A percentile compares a stretch with the other conserved stretches of the same genome.
phyloP scores from a whole-genome alignment of 2,888 invertebrate species.

The Drosophila borealis region DNA sequence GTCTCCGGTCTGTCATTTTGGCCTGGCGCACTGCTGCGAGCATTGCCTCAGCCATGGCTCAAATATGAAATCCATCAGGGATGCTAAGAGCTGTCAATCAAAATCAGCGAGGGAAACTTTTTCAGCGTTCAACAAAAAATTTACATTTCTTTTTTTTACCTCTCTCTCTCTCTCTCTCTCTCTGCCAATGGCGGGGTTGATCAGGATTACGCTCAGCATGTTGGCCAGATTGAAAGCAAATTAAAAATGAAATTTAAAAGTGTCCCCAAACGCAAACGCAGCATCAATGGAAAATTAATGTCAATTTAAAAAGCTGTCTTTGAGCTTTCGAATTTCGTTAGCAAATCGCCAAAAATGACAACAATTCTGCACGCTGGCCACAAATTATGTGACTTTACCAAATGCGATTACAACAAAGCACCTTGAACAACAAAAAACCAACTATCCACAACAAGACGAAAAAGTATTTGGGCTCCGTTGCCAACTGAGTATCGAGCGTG shows the following conservation, averaged over 20 bases:
- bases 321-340: constrained; percentile 39
- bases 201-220: constrained; percentile 64
- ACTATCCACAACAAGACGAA: constrained; percentile 7
- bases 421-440: constrained; percentile 13
- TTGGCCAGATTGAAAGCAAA: constrained; percentile 76
- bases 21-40: constrained; percentile 39
- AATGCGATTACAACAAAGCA: constrained; percentile 58
- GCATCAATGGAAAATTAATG: constrained; percentile 62
- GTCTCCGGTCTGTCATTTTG: constrained; percentile 57
- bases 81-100: constrained; percentile 84
- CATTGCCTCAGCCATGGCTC: constrained; percentile 63
- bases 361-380: constrained; percentile 53
- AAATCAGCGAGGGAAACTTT: constrained; percentile 83
- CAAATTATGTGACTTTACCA: constrained; percentile 49
- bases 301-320: constrained; percentile 55
- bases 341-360: constrained; percentile 52
- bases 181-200: constrained; percentile 23
- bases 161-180: constrained; percentile 1
- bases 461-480: constrained; percentile 16
- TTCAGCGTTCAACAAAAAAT: constrained; percentile 57
- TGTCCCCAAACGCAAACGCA: constrained; percentile 17
- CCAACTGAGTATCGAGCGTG: constrained; percentile 23
- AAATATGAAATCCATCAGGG: constrained; percentile 84
- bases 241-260: constrained; percentile 75
- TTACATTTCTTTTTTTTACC: constrained; percentile 66